Percentiles rank a stretch among this genome's conserved stretches.
These are phyloP conservation scores for Folsomia manolachei DNA, from an alignment of 2,888 invertebrate genomes.

Conservation along the genomic window DNA sequence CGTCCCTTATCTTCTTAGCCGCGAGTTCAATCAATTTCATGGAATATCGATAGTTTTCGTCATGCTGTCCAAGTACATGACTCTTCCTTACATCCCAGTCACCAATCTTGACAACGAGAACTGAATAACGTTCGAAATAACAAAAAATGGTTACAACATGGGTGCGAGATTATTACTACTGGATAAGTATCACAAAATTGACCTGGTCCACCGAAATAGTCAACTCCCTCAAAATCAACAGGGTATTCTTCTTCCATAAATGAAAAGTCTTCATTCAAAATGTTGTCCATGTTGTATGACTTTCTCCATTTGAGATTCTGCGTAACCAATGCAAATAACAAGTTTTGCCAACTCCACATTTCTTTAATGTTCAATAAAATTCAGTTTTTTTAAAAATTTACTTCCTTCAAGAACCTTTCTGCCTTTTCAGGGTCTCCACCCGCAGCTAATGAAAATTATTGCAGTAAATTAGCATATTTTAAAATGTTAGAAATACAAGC, in stretches of 20 bases:
- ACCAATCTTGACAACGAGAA: neutral
- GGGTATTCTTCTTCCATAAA: slow-evolving; percentile 7
- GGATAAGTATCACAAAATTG: no score
- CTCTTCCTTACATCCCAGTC: slow-evolving; percentile 9
- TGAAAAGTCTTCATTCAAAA: slow-evolving; percentile 1
- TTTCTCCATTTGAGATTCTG: slow-evolving; percentile 14
- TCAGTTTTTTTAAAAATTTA: no score
- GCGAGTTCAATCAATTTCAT: neutral
- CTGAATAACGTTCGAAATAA: no score
- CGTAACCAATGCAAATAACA: no score
- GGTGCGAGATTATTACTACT: no score
- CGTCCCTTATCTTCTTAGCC: neutral
- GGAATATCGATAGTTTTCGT: neutral
- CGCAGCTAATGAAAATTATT: neutral
- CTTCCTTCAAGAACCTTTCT: neutral
- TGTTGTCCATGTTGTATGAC: slow-evolving; percentile 6
- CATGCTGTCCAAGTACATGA: neutral
- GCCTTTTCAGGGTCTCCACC: neutral
- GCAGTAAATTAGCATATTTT: neutral
- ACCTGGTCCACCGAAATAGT: slow-evolving; percentile 10
- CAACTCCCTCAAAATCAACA: neutral
- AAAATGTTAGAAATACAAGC: neutral
- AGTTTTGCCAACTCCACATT: no score
- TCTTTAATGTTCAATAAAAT: neutral
- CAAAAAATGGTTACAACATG: no score